phyloP scores from a whole-genome alignment of 2,888 invertebrate genomes.

The Enchytraeus crypticus region DNA sequence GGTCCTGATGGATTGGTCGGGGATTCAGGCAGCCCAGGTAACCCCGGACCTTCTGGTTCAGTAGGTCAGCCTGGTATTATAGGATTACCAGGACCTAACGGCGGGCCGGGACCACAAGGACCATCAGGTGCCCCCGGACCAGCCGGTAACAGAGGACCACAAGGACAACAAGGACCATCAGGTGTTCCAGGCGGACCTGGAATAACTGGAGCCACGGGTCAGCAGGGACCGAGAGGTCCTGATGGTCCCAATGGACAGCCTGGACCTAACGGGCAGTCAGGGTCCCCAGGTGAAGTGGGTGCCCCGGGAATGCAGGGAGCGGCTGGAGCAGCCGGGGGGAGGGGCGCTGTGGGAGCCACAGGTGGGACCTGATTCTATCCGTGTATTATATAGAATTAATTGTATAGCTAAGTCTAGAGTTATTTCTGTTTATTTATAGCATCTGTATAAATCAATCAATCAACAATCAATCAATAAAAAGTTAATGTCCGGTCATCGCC shows the following conservation, averaged over 20 bases:
- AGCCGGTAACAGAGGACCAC: slow-evolving; percentile 7
- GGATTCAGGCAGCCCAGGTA: slow-evolving; percentile 12
- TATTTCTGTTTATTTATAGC: no score
- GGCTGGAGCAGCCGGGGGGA: slow-evolving; percentile 17
- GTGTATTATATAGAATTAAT: no score
- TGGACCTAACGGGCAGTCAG: slow-evolving; percentile 18
- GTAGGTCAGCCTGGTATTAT: slow-evolving; percentile 1
- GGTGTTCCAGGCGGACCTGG: slow-evolving; percentile 49
- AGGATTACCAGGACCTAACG: slow-evolving; percentile 15
- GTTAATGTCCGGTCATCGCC: no score
- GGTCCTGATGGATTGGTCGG: slow-evolving; percentile 17
- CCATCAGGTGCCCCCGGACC: slow-evolving; percentile 9
- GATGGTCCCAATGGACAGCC: slow-evolving; percentile 10
- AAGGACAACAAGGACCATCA: slow-evolving; percentile 4
- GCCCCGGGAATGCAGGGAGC: slow-evolving; percentile 21
- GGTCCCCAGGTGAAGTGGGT: slow-evolving; percentile 21
- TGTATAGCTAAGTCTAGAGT: no score
- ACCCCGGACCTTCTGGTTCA: slow-evolving; percentile 8
- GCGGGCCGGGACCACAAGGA: slow-evolving; percentile 6
- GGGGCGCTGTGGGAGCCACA: no score
- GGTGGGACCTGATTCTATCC: no score
- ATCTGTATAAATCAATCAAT: no score
- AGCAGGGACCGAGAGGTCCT: slow-evolving; percentile 3
- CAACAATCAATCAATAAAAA: no score
- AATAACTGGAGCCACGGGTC: background rate